phyloP scores from a whole-genome alignment of 2,797 vertebrate species.

The Muscicapa comitata region DNA sequence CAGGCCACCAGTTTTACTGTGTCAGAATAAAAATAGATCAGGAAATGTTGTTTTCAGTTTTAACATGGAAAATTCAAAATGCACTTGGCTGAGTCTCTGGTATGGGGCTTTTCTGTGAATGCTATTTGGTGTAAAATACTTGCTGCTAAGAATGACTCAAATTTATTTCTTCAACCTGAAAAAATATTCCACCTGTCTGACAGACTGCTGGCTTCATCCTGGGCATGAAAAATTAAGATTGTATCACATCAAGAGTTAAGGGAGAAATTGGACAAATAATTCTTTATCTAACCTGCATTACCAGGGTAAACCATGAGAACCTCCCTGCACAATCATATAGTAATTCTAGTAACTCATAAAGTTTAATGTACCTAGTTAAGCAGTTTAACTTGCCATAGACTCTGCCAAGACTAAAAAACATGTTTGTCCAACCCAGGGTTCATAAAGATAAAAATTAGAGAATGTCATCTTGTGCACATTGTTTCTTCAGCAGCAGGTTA shows the following conservation, averaged over 20 bases:
- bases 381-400: background rate
- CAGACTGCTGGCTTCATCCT: background rate
- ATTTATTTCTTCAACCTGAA: background rate
- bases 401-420: background rate
- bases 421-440: background rate
- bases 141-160: background rate
- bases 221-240: background rate
- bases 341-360: background rate
- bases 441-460: background rate
- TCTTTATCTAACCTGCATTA: background rate
- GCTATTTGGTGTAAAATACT: constrained; percentile 8
- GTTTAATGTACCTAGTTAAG: background rate
- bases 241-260: background rate
- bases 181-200: background rate
- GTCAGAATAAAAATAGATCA: constrained; percentile 1
- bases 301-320: background rate
- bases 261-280: background rate
- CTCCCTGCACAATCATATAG: background rate
- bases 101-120: background rate
- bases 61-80: constrained; percentile 27
- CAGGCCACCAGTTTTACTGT: background rate
- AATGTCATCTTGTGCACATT: background rate
- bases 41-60: background rate
- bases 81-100: background rate
- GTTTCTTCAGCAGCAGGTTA: background rate